These are phyloP conservation scores for Thalassoma bifasciatum DNA, from an alignment of 2,113 vertebrate species.

Conservation along the genomic window DNA sequence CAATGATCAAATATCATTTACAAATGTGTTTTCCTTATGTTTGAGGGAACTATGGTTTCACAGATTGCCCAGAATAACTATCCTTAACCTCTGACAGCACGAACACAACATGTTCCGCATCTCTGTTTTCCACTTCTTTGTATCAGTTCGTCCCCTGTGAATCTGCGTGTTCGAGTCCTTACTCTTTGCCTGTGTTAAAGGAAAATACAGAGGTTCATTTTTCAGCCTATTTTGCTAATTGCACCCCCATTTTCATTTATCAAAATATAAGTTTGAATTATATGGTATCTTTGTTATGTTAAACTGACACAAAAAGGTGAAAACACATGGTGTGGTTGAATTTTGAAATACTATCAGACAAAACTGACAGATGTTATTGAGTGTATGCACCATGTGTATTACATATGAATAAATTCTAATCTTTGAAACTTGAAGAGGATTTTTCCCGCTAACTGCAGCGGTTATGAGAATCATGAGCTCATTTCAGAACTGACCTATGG, in stretches of 20 bases:
- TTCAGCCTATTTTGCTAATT: slow-evolving; percentile 38
- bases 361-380: not conserved
- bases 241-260: slow-evolving; percentile 26
- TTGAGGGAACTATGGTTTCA: slow-evolving; percentile 47
- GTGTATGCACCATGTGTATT: too few species aligned
- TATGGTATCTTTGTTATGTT: slow-evolving; percentile 8
- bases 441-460: not conserved
- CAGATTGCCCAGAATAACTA: slow-evolving; percentile 47
- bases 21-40: slow-evolving; percentile 55
- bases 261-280: slow-evolving; percentile 28
- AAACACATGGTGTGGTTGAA: slow-evolving; percentile 3
- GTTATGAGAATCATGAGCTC: not conserved
- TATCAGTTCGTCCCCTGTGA: slow-evolving; percentile 33
- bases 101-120: slow-evolving; percentile 25
- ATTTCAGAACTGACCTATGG: not conserved
- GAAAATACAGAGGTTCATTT: slow-evolving; percentile 41
- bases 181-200: slow-evolving; percentile 16
- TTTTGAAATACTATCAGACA: not conserved
- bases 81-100: slow-evolving; percentile 31
- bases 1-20: slow-evolving; percentile 34
- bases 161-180: slow-evolving; percentile 19
- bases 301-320: slow-evolving; percentile 19
- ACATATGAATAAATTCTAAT: too few species aligned
- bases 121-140: slow-evolving; percentile 38
- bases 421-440: too few species aligned